phyloP scores from a whole-genome alignment of 2,888 invertebrate species.

The Hoplodrina ambigua region DNA sequence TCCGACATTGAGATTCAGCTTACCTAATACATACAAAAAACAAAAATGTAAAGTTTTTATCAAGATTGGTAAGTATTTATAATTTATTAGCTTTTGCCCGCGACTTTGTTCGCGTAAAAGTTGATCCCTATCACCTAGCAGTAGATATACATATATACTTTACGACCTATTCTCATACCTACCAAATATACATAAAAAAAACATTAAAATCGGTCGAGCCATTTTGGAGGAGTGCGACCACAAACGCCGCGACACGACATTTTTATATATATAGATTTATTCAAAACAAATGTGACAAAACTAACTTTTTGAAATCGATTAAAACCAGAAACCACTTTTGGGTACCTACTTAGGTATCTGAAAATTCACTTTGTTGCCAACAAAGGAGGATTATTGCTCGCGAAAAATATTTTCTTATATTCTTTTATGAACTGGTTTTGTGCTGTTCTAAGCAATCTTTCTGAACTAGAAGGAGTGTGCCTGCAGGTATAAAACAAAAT shows the following conservation, averaged over 20 bases:
- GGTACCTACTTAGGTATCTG: not conserved
- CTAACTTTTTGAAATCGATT: not conserved
- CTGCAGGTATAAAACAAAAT: constrained; percentile 53
- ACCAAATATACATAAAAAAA: too few relatives aligned
- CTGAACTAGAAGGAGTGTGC: constrained; percentile 33
- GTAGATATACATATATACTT: too few relatives aligned
- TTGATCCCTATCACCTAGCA: too few relatives aligned
- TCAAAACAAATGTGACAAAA: not conserved
- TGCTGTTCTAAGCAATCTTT: constrained; percentile 16
- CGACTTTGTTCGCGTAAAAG: too few relatives aligned
- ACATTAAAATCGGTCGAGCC: too few relatives aligned
- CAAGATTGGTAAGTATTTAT: too few relatives aligned
- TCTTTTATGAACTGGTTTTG: constrained; percentile 22
- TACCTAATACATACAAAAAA: not conserved
- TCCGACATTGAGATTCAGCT: not conserved
- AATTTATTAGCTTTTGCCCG: not conserved
- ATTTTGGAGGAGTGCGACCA: too few relatives aligned
- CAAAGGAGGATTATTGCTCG: not conserved
- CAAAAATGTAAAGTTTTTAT: too few relatives aligned
- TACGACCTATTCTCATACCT: too few relatives aligned
- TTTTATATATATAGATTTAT: too few relatives aligned
- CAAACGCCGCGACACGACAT: too few relatives aligned
- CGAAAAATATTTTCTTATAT: constrained; percentile 17
- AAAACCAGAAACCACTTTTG: constrained; percentile 6
- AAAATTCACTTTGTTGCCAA: constrained; percentile 3